Percentiles rank a stretch among this genome's conserved stretches.
These are phyloP conservation scores for Linnaemya tessellans DNA, from an alignment of 2,888 invertebrate genomes.

Conservation along the genomic window DNA sequence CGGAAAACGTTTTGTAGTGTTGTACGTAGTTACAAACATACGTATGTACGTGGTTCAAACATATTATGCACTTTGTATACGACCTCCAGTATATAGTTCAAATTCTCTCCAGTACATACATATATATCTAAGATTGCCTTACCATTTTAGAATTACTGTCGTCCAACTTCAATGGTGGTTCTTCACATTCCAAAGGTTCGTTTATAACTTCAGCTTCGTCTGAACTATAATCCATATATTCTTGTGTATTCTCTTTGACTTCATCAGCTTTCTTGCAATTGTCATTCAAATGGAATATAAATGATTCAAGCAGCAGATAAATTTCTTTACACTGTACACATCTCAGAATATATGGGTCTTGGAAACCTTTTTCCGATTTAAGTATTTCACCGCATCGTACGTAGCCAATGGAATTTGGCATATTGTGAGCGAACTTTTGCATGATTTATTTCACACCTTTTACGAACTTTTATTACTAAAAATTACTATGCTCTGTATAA, in stretches of 20 bases:
- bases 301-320: slow-evolving; percentile 58
- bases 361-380: slow-evolving; percentile 40
- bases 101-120: background rate
- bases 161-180: slow-evolving; percentile 50
- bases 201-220: slow-evolving; percentile 33
- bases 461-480: background rate
- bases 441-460: slow-evolving; percentile 12
- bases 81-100: background rate
- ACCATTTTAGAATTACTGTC: slow-evolving; percentile 23
- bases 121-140: background rate
- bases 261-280: slow-evolving; percentile 22
- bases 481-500: background rate
- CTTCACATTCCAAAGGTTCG: slow-evolving; percentile 30
- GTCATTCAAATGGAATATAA: slow-evolving; percentile 54
- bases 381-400: slow-evolving; percentile 61
- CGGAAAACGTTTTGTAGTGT: too few species aligned
- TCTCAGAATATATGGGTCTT: slow-evolving; percentile 47
- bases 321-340: slow-evolving; percentile 58
- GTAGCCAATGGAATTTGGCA: slow-evolving; percentile 41
- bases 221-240: background rate
- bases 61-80: too few species aligned
- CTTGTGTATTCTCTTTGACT: background rate
- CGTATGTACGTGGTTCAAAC: too few species aligned
- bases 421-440: slow-evolving; percentile 22
- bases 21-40: too few species aligned